Conservation (phyloP, 2,888 invertebrate genomes). For the Dasysyrphus albostriatus region DNA sequence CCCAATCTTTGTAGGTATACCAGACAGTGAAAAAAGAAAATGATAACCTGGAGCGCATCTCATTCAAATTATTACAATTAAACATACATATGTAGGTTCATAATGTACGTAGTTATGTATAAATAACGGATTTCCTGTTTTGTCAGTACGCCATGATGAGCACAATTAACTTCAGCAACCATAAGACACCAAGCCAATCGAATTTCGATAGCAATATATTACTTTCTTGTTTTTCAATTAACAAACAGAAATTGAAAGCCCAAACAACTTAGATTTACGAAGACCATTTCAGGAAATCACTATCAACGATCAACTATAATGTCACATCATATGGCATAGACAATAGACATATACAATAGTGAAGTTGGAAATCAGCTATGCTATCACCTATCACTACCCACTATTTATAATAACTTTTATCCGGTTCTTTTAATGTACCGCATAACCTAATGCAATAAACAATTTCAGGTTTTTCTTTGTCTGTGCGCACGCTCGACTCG, state of each 20-base stretch:
- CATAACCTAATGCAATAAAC: conserved; percentile 72
- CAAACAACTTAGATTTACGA: conserved; percentile 28
- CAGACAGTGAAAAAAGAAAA: no score
- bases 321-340: conserved; percentile 34
- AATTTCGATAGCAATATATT: conserved; percentile 25
- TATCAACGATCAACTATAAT: conserved; percentile 41
- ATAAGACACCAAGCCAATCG: conserved; percentile 5
- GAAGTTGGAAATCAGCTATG: not conserved
- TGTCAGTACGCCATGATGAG: not conserved
- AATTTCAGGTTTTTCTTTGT: conserved; percentile 70
- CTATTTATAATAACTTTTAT: conserved; percentile 24
- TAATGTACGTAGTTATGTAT: no score
- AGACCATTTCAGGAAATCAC: conserved; percentile 69
- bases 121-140: conserved; percentile 34
- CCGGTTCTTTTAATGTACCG: conserved; percentile 65
- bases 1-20: no score
- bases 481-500: conserved; percentile 21
- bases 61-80: no score
- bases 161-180: conserved; percentile 51
- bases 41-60: no score
- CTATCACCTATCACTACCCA: conserved; percentile 37
- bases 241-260: conserved; percentile 68
- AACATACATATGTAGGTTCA: no score
- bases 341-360: conserved; percentile 9
- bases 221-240: conserved; percentile 61